Conservation (phyloP, 2,113 vertebrate genomes). For the Onychostoma macrolepis region DNA sequence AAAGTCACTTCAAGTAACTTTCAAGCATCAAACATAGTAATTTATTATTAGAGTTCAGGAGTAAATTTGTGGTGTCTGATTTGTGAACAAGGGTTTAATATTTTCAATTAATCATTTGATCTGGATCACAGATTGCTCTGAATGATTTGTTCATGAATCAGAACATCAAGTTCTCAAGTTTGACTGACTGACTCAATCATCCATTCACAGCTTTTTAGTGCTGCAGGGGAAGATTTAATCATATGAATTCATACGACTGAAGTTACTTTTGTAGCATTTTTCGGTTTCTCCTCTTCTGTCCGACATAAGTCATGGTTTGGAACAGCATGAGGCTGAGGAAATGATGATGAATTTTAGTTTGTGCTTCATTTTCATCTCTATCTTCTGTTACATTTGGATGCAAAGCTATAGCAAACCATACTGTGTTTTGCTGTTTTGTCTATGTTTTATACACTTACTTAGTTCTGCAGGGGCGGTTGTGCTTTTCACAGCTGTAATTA, state of each 20-base stretch:
- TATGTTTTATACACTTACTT: conserved; percentile 6
- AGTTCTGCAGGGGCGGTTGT: conserved; percentile 8
- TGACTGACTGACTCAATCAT: neutral
- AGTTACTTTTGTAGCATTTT: neutral
- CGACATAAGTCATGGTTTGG: neutral
- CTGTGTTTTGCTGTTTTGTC: neutral
- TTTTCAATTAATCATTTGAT: neutral
- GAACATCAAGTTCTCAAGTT: neutral
- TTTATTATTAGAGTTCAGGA: neutral
- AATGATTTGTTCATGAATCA: neutral
- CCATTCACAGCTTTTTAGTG: neutral
- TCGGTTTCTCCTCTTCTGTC: neutral
- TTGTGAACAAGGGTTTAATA: neutral
- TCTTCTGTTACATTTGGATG: neutral
- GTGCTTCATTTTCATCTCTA: neutral
- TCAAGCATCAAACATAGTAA: neutral
- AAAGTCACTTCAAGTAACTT: neutral
- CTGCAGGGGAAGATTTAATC: neutral
- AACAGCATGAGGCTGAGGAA: neutral
- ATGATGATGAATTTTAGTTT: neutral
- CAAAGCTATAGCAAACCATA: neutral
- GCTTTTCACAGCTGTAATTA: conserved; percentile 47
- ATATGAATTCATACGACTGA: neutral
- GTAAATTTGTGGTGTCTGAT: neutral
- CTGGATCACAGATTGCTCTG: neutral